Percentiles rank a stretch among this genome's conserved stretches.
phyloP scores from a whole-genome alignment of 2,797 vertebrate genomes.

The Typhlichthys eigenmanni region DNA sequence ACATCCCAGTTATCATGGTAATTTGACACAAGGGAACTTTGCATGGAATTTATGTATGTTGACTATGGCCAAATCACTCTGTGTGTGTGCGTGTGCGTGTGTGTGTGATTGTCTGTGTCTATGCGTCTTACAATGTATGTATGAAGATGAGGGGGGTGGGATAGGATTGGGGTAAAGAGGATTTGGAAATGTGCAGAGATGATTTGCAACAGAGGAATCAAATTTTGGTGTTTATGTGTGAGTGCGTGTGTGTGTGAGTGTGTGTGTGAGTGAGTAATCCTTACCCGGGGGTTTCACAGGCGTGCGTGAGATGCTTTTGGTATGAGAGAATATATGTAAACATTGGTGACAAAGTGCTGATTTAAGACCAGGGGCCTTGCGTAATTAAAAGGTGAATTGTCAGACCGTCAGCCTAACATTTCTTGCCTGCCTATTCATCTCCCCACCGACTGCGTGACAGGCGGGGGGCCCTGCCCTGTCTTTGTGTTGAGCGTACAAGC shows the following conservation, averaged over 20 bases:
- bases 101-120: slow-evolving; percentile 11
- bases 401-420: slow-evolving; percentile 48
- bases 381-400: slow-evolving; percentile 47
- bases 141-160: neutral
- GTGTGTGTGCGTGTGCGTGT: slow-evolving; percentile 18
- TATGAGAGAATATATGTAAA: slow-evolving; percentile 37
- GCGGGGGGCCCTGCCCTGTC: slow-evolving; percentile 1
- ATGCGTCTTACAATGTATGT: neutral
- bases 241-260: slow-evolving; percentile 10
- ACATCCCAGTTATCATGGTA: slow-evolving; percentile 60
- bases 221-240: slow-evolving; percentile 4
- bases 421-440: slow-evolving; percentile 48
- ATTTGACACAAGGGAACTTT: slow-evolving; percentile 45
- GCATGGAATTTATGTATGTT: slow-evolving; percentile 27
- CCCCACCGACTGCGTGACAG: slow-evolving; percentile 16
- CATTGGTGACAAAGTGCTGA: slow-evolving; percentile 26
- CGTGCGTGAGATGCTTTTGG: slow-evolving; percentile 23
- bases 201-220: slow-evolving; percentile 2
- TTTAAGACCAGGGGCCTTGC: slow-evolving; percentile 40
- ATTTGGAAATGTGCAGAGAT: neutral
- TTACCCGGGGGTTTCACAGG: slow-evolving; percentile 17
- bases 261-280: slow-evolving; percentile 4
- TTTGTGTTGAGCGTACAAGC: neutral
- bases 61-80: neutral
- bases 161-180: neutral